Conservation (phyloP, 2,113 vertebrate genomes). For the Eclectus roratus region DNA sequence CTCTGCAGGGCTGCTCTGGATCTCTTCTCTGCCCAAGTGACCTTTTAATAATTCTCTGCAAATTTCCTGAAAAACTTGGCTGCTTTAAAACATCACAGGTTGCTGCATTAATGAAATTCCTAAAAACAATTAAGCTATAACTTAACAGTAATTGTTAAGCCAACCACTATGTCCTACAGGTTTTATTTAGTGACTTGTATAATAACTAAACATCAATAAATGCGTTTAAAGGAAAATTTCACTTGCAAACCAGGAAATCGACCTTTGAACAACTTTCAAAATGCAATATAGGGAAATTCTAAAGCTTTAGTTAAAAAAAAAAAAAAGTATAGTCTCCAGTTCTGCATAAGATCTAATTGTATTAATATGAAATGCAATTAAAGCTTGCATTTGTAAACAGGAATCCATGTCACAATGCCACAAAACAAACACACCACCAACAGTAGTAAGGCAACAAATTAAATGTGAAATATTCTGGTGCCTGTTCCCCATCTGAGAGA, state of each 20-base stretch:
- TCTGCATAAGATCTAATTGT: background rate
- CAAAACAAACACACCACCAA: background rate
- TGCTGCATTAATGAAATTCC: background rate
- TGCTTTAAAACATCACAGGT: background rate
- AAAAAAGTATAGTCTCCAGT: background rate
- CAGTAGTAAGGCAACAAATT: background rate
- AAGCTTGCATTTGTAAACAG: background rate
- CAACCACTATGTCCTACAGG: background rate
- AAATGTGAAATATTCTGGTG: background rate
- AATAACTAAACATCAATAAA: background rate
- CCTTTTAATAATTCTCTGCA: background rate
- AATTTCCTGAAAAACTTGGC: background rate
- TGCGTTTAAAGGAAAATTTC: background rate
- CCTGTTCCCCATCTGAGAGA: background rate
- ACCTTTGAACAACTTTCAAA: background rate
- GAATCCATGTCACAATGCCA: background rate
- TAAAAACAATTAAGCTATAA: background rate
- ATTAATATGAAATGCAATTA: background rate
- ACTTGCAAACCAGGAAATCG: background rate
- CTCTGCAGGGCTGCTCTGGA: too few species aligned
- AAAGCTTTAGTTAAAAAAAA: background rate
- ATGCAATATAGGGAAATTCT: background rate
- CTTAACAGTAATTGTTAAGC: background rate
- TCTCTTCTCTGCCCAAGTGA: background rate
- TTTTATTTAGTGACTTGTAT: background rate